Percentiles rank a stretch among this genome's conserved stretches.
Evolutionary conservation across 2,113 vertebrate species (phyloP).

Genomic region (Sinocyclocheilus grahami): DNA sequence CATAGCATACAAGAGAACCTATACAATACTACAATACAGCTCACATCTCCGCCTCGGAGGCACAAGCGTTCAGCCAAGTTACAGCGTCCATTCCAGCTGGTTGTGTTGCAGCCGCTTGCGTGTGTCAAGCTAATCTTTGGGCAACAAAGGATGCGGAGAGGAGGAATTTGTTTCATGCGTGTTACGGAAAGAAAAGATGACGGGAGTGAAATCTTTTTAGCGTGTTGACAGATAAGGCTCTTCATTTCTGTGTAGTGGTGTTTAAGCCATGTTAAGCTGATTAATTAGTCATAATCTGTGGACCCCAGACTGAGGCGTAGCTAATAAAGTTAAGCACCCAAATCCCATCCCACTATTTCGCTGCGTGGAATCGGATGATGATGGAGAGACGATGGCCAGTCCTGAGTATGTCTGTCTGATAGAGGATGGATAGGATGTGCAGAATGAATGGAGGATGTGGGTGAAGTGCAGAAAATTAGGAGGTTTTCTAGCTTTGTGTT

Average conservation of each 20-base stretch:
- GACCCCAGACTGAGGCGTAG: constrained; percentile 76
- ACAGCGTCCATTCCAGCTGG: constrained; percentile 53
- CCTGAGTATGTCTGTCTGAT: background rate
- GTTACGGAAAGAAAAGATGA: constrained; percentile 69
- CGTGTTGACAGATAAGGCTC: constrained; percentile 80
- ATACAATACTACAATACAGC: background rate
- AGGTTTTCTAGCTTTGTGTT: background rate
- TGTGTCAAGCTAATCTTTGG: constrained; percentile 69
- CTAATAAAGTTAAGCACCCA: constrained; percentile 80
- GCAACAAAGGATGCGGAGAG: constrained; percentile 68
- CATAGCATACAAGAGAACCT: constrained; percentile 8
- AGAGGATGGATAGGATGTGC: background rate
- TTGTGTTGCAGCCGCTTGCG: constrained; percentile 60
- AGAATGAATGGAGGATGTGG: background rate
- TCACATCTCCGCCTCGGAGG: constrained; percentile 12
- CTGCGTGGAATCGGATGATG: constrained; percentile 50
- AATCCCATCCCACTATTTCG: constrained; percentile 74
- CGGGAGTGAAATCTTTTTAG: constrained; percentile 74
- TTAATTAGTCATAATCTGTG: constrained; percentile 84
- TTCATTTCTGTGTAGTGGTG: constrained; percentile 74
- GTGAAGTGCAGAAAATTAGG: background rate
- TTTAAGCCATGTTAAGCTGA: constrained; percentile 78
- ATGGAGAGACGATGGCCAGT: constrained; percentile 34
- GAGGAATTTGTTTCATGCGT: constrained; percentile 68
- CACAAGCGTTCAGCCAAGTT: constrained; percentile 2